phyloP scores from a whole-genome alignment of 2,888 invertebrate species.

The Volucella bombylans region DNA sequence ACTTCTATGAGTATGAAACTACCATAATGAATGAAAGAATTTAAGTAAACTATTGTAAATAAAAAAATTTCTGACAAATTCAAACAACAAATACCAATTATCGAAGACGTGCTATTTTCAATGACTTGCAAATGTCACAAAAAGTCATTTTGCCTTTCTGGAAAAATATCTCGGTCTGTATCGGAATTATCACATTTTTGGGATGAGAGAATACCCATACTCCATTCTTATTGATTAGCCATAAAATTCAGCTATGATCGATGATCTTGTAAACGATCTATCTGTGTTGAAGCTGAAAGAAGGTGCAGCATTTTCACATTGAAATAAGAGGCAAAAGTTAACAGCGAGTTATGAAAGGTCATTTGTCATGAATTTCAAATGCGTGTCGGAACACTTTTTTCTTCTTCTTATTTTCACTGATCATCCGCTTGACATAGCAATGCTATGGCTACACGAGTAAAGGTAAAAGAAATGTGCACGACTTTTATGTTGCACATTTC shows the following conservation, averaged over 20 bases:
- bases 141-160: constrained; percentile 14
- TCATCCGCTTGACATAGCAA: constrained; percentile 40
- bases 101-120: constrained; percentile 6
- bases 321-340: constrained; percentile 50
- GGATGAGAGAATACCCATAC: constrained; percentile 39
- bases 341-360: constrained; percentile 67
- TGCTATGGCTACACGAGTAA: background rate
- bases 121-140: constrained; percentile 30
- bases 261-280: constrained; percentile 64
- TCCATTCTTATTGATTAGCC: constrained; percentile 59
- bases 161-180: constrained; percentile 18
- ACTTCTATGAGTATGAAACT: too few relatives aligned
- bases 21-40: too few relatives aligned
- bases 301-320: constrained; percentile 26
- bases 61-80: too few relatives aligned
- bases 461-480: constrained; percentile 56
- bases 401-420: constrained; percentile 9
- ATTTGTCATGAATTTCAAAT: constrained; percentile 72
- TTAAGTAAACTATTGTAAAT: too few relatives aligned
- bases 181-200: constrained; percentile 39
- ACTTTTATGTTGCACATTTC: constrained; percentile 57
- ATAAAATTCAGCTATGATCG: constrained; percentile 65
- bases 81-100: too few relatives aligned
- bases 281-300: constrained; percentile 27
- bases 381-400: constrained; percentile 51